Evolutionary conservation across 37 sponge, comb jelly and placozoan genomes (phyloP).

Genomic region (Trichoplax adhaerens): DNA sequence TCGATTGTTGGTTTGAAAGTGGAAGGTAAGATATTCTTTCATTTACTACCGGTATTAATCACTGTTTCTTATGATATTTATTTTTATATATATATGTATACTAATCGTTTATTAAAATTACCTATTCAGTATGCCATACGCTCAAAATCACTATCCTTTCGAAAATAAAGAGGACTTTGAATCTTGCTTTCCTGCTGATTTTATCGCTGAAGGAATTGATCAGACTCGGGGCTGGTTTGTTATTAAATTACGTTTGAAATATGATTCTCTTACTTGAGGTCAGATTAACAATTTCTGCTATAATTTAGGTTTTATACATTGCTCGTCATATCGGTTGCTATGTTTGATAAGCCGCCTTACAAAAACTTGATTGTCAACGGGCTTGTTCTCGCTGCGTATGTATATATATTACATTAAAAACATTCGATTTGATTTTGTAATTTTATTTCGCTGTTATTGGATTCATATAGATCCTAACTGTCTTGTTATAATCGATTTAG

Average conservation of each 20-base stretch:
- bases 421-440: too few species aligned
- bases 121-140: conserved; percentile 82
- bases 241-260: background rate
- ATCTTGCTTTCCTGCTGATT: conserved; percentile 81
- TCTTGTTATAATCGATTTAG: conserved; percentile 5
- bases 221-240: conserved; percentile 93
- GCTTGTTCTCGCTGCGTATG: conserved; percentile 71
- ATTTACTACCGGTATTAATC: background rate
- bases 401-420: background rate
- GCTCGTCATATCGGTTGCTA: conserved; percentile 81
- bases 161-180: conserved; percentile 81
- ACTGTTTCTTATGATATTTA: background rate
- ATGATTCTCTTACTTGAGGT: background rate
- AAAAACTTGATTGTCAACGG: conserved; percentile 98
- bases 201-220: conserved; percentile 97
- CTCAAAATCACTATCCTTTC: conserved; percentile 97
- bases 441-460: too few species aligned
- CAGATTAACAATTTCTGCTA: background rate
- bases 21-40: conserved; percentile 35
- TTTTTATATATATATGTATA: background rate
- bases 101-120: too few species aligned
- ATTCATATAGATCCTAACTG: too few species aligned
- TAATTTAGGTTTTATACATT: conserved; percentile 82
- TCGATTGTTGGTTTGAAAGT: conserved; percentile 99
- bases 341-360: conserved; percentile 88